Base-by-base conservation (phyloP, 2,888 invertebrate species). In the Hedya salicella region DNA sequence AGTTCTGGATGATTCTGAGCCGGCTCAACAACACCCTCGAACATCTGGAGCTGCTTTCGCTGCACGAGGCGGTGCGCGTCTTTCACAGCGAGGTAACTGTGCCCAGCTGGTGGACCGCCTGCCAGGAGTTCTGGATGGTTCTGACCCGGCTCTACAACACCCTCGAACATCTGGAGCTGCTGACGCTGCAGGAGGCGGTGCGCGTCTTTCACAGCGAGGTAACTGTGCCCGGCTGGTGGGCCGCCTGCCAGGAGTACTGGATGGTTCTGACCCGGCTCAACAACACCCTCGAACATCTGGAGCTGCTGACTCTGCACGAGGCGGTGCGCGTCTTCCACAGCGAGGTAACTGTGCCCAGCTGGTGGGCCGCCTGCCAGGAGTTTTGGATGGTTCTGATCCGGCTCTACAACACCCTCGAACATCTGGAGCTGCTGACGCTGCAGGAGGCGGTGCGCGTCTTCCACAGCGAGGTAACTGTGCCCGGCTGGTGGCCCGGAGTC, bases 171-270 rank as follows among this genome's bases (percentile, higher is more conserved):
- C 75, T 93, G 0, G 93, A 91, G 78, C 70, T 94, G 13, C 70
- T 94, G 30, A 83, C 92, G 0, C 79, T 96, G 9, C 87, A 94
- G 73, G 94, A 95, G 78, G 92, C 93, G 0, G 89, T 94, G 0
- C 87, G 77, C 49, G 73, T 87, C 0, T 88, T 94, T 53, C 86
- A 93, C 72, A 88, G 87, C 36, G 70, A 81, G 57, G 64, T 64
- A 16, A 63, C n/a, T 14, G 8, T 48, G 16, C 2, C n/a, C n/a
- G n/a, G n/a, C n/a, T n/a, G n/a, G n/a, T n/a, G n/a, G n/a, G n/a
- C n/a, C n/a, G n/a, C n/a, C n/a, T n/a, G 19, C 25, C 6, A 25
- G 25, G 25, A 25, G 25, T 25, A 4, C 6, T 25, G 25, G 25
- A 6, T 3, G 3, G 25, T 25, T 6, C 25, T 25, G 6, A 25